Conservation (phyloP, 2,888 invertebrate genomes). For the Leptinotarsa haldemani region DNA sequence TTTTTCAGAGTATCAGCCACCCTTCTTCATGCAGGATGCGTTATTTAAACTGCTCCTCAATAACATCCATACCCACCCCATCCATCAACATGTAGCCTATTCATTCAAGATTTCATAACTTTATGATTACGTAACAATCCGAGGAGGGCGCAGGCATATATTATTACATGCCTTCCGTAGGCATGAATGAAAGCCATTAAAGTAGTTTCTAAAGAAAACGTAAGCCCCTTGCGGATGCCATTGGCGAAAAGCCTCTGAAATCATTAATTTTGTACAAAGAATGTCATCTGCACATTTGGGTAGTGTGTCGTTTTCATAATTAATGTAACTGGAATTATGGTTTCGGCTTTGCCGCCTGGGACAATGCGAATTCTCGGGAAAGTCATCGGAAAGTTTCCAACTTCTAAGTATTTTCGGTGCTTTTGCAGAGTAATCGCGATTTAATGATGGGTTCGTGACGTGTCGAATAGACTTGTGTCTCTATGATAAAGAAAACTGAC, state of each 20-base stretch:
- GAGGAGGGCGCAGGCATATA: conserved; percentile 19
- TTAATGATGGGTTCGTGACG: conserved; percentile 31
- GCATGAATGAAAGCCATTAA: conserved; percentile 38
- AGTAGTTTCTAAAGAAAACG: conserved; percentile 45
- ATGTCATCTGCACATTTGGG: conserved; percentile 61
- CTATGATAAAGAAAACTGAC: neutral
- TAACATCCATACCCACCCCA: neutral
- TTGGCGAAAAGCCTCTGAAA: conserved; percentile 46
- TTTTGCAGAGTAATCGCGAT: conserved; percentile 33
- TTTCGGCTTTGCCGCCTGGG: conserved; percentile 47
- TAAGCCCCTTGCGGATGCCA: conserved; percentile 29
- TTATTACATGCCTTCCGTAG: conserved; percentile 16
- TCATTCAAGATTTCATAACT: conserved; percentile 25
- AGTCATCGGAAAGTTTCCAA: conserved; percentile 55
- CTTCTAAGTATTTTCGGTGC: conserved; percentile 58
- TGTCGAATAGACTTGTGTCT: neutral
- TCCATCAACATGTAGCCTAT: conserved; percentile 17
- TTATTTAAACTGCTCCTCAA: neutral
- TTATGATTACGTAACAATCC: conserved; percentile 14
- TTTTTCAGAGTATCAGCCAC: neutral
- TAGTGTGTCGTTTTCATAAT: conserved; percentile 62
- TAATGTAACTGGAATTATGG: conserved; percentile 61
- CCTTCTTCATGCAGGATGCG: neutral
- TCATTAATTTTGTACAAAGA: conserved; percentile 62
- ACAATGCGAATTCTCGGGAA: conserved; percentile 59